A percentile compares a stretch with the other conserved stretches of the same genome.
phyloP scores from a whole-genome alignment of 2,888 invertebrate genomes.

The Tortrix viridana region DNA sequence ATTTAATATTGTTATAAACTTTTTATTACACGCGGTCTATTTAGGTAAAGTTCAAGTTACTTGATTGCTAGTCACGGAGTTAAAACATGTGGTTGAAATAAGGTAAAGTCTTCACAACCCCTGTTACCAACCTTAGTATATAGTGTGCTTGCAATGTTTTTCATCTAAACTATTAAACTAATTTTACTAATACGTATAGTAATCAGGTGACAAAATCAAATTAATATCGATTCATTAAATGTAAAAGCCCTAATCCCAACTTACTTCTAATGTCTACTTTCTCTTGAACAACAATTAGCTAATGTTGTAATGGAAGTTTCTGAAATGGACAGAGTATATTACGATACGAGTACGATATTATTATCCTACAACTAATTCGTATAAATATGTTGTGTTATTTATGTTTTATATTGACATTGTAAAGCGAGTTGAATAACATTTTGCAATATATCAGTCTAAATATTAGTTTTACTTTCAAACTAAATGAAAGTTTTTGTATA shows the following conservation, averaged over 20 bases:
- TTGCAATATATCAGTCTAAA: constrained; percentile 64
- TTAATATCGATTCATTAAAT: constrained; percentile 18
- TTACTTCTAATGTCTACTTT: constrained; percentile 31
- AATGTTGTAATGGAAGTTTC: constrained; percentile 44
- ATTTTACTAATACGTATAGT: constrained; percentile 15
- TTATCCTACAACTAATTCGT: constrained; percentile 51
- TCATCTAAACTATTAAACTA: constrained; percentile 47
- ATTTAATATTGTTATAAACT: constrained; percentile 50
- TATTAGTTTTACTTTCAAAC: constrained; percentile 53
- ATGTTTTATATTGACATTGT: constrained; percentile 48
- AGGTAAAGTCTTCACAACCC: constrained; percentile 37
- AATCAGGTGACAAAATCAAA: constrained; percentile 19
- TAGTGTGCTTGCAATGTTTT: constrained; percentile 22
- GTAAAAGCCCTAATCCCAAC: constrained; percentile 15
- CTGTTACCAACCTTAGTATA: constrained; percentile 29
- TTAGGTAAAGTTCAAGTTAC: background rate
- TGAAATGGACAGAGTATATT: constrained; percentile 56
- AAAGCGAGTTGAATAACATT: constrained; percentile 61
- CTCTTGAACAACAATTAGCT: constrained; percentile 28
- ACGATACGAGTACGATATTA: constrained; percentile 44
- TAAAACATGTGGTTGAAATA: constrained; percentile 24
- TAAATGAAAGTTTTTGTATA: constrained; percentile 42
- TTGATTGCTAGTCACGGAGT: constrained; percentile 7
- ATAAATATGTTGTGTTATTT: constrained; percentile 39
- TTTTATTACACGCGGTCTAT: constrained; percentile 15